A percentile compares a stretch with the other conserved stretches of the same genome.
Evolutionary conservation across 2,113 vertebrate genomes (phyloP).

Genomic region (Neodontobutis hainanensis): DNA sequence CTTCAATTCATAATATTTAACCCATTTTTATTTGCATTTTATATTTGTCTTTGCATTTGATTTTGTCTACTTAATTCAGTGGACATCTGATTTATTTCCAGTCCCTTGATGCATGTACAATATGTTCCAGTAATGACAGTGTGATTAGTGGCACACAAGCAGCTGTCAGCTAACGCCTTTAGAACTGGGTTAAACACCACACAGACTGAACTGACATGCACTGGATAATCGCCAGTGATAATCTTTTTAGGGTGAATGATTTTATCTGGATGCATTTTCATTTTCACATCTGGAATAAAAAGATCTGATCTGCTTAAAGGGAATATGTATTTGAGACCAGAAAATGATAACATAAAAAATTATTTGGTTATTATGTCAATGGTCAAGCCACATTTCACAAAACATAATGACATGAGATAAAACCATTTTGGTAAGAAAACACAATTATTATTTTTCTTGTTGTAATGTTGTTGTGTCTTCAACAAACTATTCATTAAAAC

Average conservation of each 20-base stretch:
- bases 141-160: conserved; percentile 3
- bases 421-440: no score
- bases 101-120: neutral
- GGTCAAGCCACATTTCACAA: no score
- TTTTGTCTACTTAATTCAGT: neutral
- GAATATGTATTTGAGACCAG: conserved; percentile 17
- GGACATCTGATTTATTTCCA: neutral
- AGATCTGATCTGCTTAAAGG: conserved; percentile 17
- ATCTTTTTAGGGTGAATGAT: conserved; percentile 21
- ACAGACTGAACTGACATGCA: conserved; percentile 1
- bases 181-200: neutral
- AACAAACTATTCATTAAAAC: no score
- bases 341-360: conserved; percentile 1
- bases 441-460: no score
- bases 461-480: no score
- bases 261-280: conserved; percentile 11
- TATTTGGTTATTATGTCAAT: no score
- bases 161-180: conserved; percentile 5
- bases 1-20: no score
- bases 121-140: neutral
- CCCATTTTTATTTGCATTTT: no score
- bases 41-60: neutral
- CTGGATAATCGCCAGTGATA: conserved; percentile 15
- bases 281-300: conserved; percentile 23
- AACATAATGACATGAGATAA: no score